Percentiles rank a stretch among this genome's conserved stretches.
Conservation (phyloP, 2,113 vertebrate genomes). For the Stigmatopora nigra region DNA sequence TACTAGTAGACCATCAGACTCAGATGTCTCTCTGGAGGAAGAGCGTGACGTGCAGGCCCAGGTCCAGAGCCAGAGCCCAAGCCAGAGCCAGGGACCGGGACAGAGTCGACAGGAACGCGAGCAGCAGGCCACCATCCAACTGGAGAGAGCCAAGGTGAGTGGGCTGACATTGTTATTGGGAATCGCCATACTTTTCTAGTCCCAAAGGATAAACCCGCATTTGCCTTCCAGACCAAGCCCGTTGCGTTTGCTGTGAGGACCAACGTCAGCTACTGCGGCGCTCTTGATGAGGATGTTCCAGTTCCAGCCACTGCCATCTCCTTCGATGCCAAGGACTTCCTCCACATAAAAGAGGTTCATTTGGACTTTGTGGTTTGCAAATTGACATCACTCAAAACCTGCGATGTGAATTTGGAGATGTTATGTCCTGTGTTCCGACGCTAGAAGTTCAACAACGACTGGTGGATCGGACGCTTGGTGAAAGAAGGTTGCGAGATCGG, state of each 20-base stretch:
- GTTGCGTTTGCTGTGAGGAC: conserved; percentile 97
- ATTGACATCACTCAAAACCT: background rate
- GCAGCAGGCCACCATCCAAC: conserved; percentile 88
- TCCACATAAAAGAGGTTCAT: conserved; percentile 96
- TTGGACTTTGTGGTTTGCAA: background rate
- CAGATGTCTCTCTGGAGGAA: conserved; percentile 98
- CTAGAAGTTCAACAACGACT: conserved; percentile 98
- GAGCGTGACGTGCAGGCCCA: conserved; percentile 82
- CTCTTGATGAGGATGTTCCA: conserved; percentile 94
- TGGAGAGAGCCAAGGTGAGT: conserved; percentile 91
- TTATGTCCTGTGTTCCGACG: background rate
- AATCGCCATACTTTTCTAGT: background rate
- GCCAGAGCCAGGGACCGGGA: conserved; percentile 63
- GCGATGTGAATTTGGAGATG: background rate
- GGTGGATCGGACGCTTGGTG: conserved; percentile 97
- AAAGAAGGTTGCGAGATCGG: conserved; percentile 99
- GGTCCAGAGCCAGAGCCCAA: conserved; percentile 73
- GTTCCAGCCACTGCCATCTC: conserved; percentile 98
- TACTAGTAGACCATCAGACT: conserved; percentile 97
- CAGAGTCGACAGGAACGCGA: conserved; percentile 88
- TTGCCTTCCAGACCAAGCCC: conserved; percentile 80
- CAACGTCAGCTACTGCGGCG: conserved; percentile 95
- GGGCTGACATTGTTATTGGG: background rate
- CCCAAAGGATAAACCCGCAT: background rate
- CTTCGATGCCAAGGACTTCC: conserved; percentile 96